Conservation (phyloP, 2,888 invertebrate species). For the Brassicogethes aeneus region DNA sequence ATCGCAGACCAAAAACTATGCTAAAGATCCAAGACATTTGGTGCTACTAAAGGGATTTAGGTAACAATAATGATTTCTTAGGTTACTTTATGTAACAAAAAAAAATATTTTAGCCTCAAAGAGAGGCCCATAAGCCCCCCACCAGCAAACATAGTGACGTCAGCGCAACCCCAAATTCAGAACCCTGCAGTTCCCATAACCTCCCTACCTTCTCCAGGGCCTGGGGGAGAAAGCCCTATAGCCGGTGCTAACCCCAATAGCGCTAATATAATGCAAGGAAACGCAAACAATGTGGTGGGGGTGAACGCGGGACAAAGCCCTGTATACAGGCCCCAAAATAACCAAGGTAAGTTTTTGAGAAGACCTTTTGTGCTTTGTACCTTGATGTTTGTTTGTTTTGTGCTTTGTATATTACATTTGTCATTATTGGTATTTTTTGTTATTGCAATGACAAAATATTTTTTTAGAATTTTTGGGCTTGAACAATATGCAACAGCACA, state of each 20-base stretch:
- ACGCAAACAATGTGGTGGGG: constrained; percentile 27
- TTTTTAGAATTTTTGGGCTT: not conserved
- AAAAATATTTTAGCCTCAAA: constrained; percentile 45
- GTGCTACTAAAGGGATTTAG: constrained; percentile 68
- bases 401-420: too few relatives aligned
- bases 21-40: constrained; percentile 77
- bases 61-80: constrained; percentile 28
- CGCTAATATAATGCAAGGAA: constrained; percentile 34
- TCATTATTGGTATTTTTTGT: too few relatives aligned
- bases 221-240: constrained; percentile 48
- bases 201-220: constrained; percentile 46
- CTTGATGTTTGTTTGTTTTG: too few relatives aligned
- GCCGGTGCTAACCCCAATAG: constrained; percentile 36
- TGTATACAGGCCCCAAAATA: constrained; percentile 37
- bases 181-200: constrained; percentile 34
- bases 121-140: constrained; percentile 60
- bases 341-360: constrained; percentile 26
- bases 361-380: too few relatives aligned
- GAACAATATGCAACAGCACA: not conserved
- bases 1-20: constrained; percentile 80
- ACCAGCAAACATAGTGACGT: constrained; percentile 35
- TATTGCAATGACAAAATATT: too few relatives aligned
- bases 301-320: constrained; percentile 35
- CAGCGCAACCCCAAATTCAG: constrained; percentile 35
- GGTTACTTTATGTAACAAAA: constrained; percentile 4